Evolutionary conservation across 2,797 vertebrate species (phyloP).

Genomic region (Anableps anableps): DNA sequence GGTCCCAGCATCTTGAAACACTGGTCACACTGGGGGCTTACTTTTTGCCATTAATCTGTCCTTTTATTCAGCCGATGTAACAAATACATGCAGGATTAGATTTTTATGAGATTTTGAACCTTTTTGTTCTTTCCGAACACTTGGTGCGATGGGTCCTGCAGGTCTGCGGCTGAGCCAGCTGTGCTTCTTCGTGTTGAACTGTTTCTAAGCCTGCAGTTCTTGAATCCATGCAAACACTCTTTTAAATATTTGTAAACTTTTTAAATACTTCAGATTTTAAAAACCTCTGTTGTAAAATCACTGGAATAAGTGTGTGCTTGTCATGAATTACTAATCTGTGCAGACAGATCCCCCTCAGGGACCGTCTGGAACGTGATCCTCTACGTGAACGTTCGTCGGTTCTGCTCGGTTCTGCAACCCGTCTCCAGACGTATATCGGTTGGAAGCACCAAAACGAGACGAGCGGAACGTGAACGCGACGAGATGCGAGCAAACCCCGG

Average conservation of each 20-base stretch:
- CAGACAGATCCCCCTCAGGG: constrained; percentile 21
- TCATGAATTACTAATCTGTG: not conserved
- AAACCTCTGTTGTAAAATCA: too few relatives aligned
- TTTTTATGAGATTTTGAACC: not conserved
- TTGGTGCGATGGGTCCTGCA: too few relatives aligned
- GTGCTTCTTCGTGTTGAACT: too few relatives aligned
- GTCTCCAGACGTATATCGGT: too few relatives aligned
- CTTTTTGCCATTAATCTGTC: too few relatives aligned
- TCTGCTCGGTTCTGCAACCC: constrained; percentile 1
- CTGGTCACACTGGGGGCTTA: too few relatives aligned
- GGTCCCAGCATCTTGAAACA: too few relatives aligned
- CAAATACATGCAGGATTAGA: not conserved
- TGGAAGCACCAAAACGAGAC: too few relatives aligned
- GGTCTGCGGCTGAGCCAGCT: too few relatives aligned
- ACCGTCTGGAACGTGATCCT: not conserved
- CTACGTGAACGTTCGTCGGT: not conserved
- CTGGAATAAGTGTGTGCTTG: not conserved
- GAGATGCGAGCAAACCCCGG: too few relatives aligned
- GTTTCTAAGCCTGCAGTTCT: not conserved
- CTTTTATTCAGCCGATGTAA: not conserved
- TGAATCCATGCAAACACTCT: not conserved
- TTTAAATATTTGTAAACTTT: not conserved
- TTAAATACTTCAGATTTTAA: not conserved
- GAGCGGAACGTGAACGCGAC: too few relatives aligned
- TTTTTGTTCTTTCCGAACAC: not conserved